Base-by-base conservation (phyloP, 2,113 vertebrate species). In the Sturnus vulgaris region DNA sequence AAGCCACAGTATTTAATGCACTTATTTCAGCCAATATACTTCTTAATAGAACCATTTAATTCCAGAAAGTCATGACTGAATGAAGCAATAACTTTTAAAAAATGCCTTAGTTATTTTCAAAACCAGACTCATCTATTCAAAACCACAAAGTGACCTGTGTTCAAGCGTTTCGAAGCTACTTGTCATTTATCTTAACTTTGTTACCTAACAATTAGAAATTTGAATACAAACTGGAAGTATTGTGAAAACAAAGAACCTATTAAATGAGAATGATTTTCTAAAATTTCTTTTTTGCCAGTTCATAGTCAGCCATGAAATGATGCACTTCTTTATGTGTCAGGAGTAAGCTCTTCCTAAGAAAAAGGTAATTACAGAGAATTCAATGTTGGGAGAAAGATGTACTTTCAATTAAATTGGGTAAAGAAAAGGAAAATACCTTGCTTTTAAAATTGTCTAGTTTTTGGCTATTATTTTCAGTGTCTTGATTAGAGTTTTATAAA, bases 31-130 rank as follows among this genome's bases (percentile, higher is more conserved):
- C 31, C 44, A 89, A 24, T 2, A 20, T 64, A 22, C 3, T 27
- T 56, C 52, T 64, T 75, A 23, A n/a, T 42, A 50, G 78, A 91
- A 56, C 1, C 18, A 44, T 77, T 93, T 73, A 2, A 47, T 65
- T 81, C 15, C 47, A 87, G 44, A 60, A 79, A 80, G 8, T 64
- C 35, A 42, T 33, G 31, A 24, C 9, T 15, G 21, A 82, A 59
- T 50, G 6, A 10, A 84, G 19, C 2, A 71, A 44, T 50, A 70
- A 17, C 18, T 59, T 86, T 7, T 13, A 63, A 80, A 79, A 53
- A 82, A 59, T 30, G 3, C 3, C 4, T 0, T 2, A 69, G 7
- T 20, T 73, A 4, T 37, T 53, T 28, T 25, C 18, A 50, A 78
- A 71, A 55, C 28, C 35, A 68, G 30, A 76, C 30, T 83, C 16